Conservation (phyloP, 2,113 vertebrate species). For the Ictalurus punctatus region DNA sequence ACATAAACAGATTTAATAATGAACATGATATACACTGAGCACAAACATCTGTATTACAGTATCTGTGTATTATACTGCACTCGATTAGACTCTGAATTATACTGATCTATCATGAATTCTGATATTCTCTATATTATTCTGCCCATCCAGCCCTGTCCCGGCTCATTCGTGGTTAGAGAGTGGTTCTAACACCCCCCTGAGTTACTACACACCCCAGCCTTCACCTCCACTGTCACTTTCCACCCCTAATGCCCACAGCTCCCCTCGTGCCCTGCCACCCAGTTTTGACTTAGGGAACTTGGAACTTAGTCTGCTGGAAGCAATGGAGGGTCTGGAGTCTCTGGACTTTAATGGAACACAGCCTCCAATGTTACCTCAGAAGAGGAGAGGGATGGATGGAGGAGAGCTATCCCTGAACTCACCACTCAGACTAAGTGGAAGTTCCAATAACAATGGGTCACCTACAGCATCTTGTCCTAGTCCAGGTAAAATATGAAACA, state of each 20-base stretch:
- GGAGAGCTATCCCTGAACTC: slow-evolving; percentile 79
- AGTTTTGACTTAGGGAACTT: slow-evolving; percentile 70
- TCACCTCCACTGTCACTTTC: slow-evolving; percentile 68
- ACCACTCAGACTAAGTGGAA: slow-evolving; percentile 82
- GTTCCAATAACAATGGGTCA: slow-evolving; percentile 74
- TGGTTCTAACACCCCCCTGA: slow-evolving; percentile 60
- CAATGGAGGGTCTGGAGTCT: slow-evolving; percentile 69
- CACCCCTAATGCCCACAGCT: slow-evolving; percentile 70
- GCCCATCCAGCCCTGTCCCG: slow-evolving; percentile 61
- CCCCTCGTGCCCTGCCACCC: slow-evolving; percentile 60
- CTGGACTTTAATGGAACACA: slow-evolving; percentile 67
- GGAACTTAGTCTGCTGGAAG: slow-evolving; percentile 74
- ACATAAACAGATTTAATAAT: background rate
- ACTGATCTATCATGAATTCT: background rate
- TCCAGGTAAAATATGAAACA: slow-evolving; percentile 37
- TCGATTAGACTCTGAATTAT: background rate
- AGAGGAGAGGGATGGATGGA: slow-evolving; percentile 80
- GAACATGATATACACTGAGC: background rate
- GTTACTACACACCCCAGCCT: slow-evolving; percentile 57
- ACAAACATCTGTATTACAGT: background rate
- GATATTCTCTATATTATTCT: background rate
- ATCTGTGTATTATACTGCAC: background rate
- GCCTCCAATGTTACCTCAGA: slow-evolving; percentile 85
- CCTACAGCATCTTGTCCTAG: slow-evolving; percentile 44
- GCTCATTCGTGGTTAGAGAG: slow-evolving; percentile 60